A percentile compares a stretch with the other conserved stretches of the same genome.
phyloP scores from a whole-genome alignment of 2,888 invertebrate genomes.

The Phorcus lineatus region DNA sequence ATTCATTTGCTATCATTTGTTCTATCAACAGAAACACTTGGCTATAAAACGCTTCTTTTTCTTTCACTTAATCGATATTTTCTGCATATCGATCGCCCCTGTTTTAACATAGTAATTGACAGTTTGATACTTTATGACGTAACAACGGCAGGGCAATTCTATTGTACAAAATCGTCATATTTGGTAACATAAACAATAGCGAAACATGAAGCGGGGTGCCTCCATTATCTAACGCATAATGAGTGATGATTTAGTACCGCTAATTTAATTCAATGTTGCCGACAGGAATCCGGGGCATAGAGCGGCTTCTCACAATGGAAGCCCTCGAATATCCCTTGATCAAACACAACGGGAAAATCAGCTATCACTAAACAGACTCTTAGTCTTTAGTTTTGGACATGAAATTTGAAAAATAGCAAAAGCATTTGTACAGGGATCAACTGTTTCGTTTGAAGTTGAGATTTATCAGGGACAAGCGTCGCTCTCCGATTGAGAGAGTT shows the following conservation, averaged over 20 bases:
- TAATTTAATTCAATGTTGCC: not conserved
- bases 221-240: slow-evolving; percentile 5
- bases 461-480: slow-evolving; percentile 45
- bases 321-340: not conserved
- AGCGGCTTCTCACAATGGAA: not conserved
- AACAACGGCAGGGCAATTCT: not conserved
- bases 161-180: slow-evolving; percentile 14
- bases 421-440: slow-evolving; percentile 53
- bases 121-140: not conserved
- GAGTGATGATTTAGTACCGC: slow-evolving; percentile 7
- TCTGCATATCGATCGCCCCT: not conserved
- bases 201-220: not conserved
- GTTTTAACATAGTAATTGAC: slow-evolving; percentile 9
- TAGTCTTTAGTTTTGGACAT: slow-evolving; percentile 7
- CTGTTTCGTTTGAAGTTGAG: slow-evolving; percentile 53
- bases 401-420: slow-evolving; percentile 62
- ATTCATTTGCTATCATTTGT: too few species aligned
- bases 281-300: not conserved
- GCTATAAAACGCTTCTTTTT: not conserved
- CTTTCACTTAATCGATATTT: not conserved
- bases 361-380: slow-evolving; percentile 17
- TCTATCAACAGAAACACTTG: too few species aligned
- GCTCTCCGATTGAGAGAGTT: slow-evolving; percentile 30
- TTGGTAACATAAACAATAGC: slow-evolving; percentile 8
- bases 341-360: not conserved